Conservation (phyloP, 2,797 vertebrate species). For the Enteromius treurensis region DNA sequence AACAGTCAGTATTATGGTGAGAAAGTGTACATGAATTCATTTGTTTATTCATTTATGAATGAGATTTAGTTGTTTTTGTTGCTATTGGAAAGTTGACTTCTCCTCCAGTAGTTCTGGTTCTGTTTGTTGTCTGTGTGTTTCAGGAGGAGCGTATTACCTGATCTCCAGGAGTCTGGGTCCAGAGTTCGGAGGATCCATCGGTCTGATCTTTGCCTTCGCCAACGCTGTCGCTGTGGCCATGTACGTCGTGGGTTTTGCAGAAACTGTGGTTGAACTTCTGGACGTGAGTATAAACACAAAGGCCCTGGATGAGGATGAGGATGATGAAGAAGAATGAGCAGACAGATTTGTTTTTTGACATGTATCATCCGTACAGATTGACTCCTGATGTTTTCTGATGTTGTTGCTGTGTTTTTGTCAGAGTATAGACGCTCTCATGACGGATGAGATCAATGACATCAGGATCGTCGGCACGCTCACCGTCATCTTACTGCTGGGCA, state of each 20-base stretch:
- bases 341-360: neutral
- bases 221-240: constrained; percentile 97
- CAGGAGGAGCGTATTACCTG: constrained; percentile 95
- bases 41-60: neutral
- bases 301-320: neutral
- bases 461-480: constrained; percentile 94
- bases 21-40: too few relatives aligned
- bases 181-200: constrained; percentile 96
- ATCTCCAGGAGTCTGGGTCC: constrained; percentile 96
- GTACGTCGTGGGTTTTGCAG: constrained; percentile 97
- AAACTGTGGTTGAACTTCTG: constrained; percentile 93
- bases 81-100: neutral
- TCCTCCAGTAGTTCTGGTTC: neutral
- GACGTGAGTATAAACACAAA: constrained; percentile 73
- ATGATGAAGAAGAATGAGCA: too few relatives aligned
- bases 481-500: constrained; percentile 89
- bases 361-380: accelerated
- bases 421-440: constrained; percentile 90
- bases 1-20: too few relatives aligned
- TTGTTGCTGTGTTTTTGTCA: constrained; percentile 57
- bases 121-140: neutral
- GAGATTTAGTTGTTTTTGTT: too few relatives aligned
- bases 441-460: constrained; percentile 91
- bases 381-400: neutral
- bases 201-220: constrained; percentile 95